A percentile compares a stretch with the other conserved stretches of the same genome.
phyloP scores from a whole-genome alignment of 2,113 vertebrate species.

The Maccullochella peelii region DNA sequence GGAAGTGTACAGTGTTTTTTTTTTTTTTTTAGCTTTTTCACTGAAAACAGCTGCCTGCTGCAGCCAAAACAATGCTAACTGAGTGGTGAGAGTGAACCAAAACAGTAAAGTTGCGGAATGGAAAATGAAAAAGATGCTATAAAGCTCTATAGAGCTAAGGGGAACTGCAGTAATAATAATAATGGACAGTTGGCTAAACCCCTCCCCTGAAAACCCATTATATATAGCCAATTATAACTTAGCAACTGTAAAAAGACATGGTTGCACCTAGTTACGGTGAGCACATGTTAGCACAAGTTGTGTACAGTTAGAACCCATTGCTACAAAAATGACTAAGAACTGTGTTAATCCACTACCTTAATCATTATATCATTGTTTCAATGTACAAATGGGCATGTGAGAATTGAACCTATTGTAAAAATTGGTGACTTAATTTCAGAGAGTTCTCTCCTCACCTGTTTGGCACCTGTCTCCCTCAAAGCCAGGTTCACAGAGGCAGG shows the following conservation, averaged over 20 bases:
- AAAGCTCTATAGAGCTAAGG: not conserved
- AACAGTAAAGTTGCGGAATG: not conserved
- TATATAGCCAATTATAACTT: not conserved
- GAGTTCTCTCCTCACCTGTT: constrained; percentile 49
- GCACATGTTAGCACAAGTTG: not conserved
- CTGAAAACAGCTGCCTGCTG: not conserved
- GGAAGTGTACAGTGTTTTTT: not conserved
- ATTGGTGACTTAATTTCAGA: not conserved
- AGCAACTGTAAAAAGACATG: too few relatives aligned
- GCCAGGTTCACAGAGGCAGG: constrained; percentile 69
- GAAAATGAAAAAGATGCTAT: not conserved
- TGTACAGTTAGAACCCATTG: not conserved
- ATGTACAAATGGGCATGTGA: not conserved
- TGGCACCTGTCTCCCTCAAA: constrained; percentile 71
- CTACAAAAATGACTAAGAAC: too few relatives aligned
- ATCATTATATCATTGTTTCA: not conserved
- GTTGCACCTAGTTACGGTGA: too few relatives aligned
- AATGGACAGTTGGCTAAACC: not conserved
- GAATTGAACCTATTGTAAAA: not conserved
- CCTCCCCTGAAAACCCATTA: not conserved
- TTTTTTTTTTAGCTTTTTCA: not conserved
- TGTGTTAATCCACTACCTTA: not conserved
- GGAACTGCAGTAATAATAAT: not conserved
- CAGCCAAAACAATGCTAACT: not conserved
- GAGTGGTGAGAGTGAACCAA: not conserved